Percentiles rank a stretch among this genome's conserved stretches.
These are phyloP conservation scores for Holothuria scabra DNA, from an alignment of 53 echinoderm and acorn worm species.

Conservation along the genomic window DNA sequence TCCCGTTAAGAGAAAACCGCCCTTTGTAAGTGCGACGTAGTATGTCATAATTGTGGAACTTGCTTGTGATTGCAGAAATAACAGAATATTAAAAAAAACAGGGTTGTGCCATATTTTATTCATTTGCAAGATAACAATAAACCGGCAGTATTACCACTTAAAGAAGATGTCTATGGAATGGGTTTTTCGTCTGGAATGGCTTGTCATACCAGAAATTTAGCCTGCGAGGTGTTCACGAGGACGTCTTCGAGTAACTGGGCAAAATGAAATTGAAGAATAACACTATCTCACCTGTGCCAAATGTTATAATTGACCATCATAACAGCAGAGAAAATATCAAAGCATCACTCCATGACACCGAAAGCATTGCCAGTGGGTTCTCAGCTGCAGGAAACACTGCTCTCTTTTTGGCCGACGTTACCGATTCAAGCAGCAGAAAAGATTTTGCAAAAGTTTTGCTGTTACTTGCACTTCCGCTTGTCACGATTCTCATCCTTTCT, in stretches of 20 bases:
- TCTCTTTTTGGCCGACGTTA: neutral
- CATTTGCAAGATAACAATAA: no score
- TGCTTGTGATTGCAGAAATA: no score
- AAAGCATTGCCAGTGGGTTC: neutral
- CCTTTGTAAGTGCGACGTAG: no score
- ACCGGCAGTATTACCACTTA: no score
- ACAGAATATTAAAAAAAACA: no score
- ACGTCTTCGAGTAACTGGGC: neutral
- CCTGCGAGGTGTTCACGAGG: no score
- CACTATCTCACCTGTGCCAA: constrained; percentile 11
- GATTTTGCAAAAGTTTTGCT: constrained; percentile 17
- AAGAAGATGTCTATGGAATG: no score
- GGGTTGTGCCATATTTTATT: no score
- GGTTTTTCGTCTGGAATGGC: no score
- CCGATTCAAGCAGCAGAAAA: neutral
- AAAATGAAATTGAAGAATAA: constrained; percentile 4
- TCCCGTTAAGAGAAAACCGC: no score
- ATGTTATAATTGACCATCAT: neutral
- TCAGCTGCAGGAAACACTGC: neutral
- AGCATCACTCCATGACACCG: neutral
- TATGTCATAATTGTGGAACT: no score
- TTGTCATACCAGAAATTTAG: no score
- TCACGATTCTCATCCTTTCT: constrained; percentile 7
- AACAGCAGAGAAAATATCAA: neutral
- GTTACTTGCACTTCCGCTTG: constrained; percentile 18